These are phyloP conservation scores for Agrotis segetum DNA, from an alignment of 2,888 invertebrate genomes.

Conservation along the genomic window DNA sequence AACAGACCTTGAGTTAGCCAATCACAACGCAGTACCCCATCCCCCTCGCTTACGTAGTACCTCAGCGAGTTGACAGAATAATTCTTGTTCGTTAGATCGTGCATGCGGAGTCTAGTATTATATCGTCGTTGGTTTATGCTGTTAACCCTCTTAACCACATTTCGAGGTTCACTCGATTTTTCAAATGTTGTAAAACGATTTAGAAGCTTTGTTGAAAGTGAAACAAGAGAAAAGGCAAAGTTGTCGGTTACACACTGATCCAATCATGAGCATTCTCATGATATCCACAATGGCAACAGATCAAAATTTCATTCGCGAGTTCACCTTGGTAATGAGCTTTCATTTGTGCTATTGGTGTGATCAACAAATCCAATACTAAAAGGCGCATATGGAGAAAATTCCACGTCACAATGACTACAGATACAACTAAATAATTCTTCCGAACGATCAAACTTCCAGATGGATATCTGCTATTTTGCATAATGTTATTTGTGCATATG, in stretches of 20 bases:
- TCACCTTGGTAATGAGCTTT: neutral
- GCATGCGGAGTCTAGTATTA: too few species aligned
- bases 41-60: too few species aligned
- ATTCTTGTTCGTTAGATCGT: too few species aligned
- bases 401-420: constrained; percentile 9
- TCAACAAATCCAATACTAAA: constrained; percentile 20
- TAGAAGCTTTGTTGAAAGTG: constrained; percentile 4
- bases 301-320: constrained; percentile 1
- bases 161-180: too few species aligned
- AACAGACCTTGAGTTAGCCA: too few species aligned
- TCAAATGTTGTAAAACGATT: too few species aligned
- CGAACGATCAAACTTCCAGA: constrained; percentile 10
- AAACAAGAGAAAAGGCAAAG: constrained; percentile 12
- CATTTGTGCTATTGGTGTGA: constrained; percentile 20
- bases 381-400: constrained; percentile 14
- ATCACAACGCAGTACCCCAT: too few species aligned
- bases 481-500: neutral
- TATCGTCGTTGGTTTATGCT: too few species aligned
- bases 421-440: constrained; percentile 12
- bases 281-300: constrained; percentile 7
- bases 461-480: constrained; percentile 7
- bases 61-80: too few species aligned
- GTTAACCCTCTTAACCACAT: too few species aligned
- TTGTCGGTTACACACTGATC: neutral
- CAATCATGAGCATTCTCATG: constrained; percentile 9